Base-by-base conservation (phyloP, 2,113 vertebrate genomes). In the Melospiza melodia region DNA sequence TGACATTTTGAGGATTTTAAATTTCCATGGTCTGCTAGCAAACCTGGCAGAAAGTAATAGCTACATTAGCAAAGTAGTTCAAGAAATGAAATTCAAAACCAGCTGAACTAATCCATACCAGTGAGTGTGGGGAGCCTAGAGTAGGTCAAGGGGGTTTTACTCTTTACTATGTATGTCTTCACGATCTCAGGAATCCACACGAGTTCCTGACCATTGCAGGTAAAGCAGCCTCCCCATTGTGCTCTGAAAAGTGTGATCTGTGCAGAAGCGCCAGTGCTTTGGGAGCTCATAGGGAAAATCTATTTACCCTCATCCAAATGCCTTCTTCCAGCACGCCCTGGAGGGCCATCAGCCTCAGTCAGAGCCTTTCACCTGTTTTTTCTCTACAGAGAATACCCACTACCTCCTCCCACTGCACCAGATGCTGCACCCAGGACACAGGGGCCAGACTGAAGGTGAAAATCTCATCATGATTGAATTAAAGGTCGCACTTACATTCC, bases 251-350 rank as follows among this genome's bases (percentile, higher is more conserved):
- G 30, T 13, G 35, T 23, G 35, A 30, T 65, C 57, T 59, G 17
- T 46, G 39, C 19, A 44, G 66, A 75, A 63, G 52, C 15, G 12
- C 20, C 46, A 66, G 23, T 2, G 5, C 69, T 71, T 33, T 11
- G 24, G 8, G 12, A 62, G 52, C 17, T 74, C 1, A 0, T 5
- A 33, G 46, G 55, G 48, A 54, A 63, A 37, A 77, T 63, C 63
- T 9, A 13, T 76, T 73, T 35, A 24, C 22, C 24, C 13, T 58
- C 59, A 9, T 73, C 61, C 46, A 57, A n/a, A 37, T 0, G 0
- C 12, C 35, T 33, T 91, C 66, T 55, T 54, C 37, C 15, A 19
- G 27, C 62, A 33, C 41, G 39, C 25, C 57, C 73, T 61, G 46
- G 31, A 61, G 71, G 19, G 25, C 24, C 59, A 46, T 44, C 31